Evolutionary conservation across 2,888 invertebrate genomes (phyloP).

Genomic region (Orthosia incerta): DNA sequence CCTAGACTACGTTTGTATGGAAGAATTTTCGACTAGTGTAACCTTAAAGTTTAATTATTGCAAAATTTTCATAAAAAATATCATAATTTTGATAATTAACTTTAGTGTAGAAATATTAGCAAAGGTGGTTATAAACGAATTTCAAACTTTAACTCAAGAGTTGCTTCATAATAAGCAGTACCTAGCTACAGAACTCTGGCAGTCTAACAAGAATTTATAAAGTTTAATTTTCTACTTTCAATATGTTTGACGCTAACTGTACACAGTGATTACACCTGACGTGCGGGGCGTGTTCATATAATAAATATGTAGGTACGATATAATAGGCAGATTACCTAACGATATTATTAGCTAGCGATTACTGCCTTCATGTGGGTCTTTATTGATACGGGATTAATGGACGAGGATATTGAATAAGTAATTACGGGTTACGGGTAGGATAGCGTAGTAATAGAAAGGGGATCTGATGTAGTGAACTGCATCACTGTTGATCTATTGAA

Average conservation of each 20-base stretch:
- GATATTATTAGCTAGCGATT: slow-evolving; percentile 25
- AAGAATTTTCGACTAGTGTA: no score
- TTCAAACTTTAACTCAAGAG: background rate
- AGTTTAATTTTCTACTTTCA: background rate
- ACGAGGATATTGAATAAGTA: slow-evolving; percentile 28
- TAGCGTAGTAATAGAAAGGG: background rate
- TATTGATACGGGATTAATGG: slow-evolving; percentile 21
- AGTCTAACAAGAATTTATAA: background rate
- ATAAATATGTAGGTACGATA: background rate
- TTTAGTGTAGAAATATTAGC: no score
- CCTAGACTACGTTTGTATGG: no score
- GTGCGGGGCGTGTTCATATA: slow-evolving; percentile 6
- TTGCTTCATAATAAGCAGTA: background rate
- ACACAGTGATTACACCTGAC: slow-evolving; percentile 2
- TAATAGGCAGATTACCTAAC: slow-evolving; percentile 5
- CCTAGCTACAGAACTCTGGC: background rate
- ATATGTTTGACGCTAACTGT: background rate
- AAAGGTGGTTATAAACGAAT: no score
- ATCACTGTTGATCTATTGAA: no score
- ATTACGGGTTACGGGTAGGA: slow-evolving; percentile 2
- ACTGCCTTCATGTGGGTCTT: slow-evolving; percentile 1
- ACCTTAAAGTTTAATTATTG: no score
- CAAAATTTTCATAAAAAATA: no score
- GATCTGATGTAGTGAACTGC: background rate
- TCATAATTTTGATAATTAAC: no score